phyloP scores from a whole-genome alignment of 2,113 vertebrate genomes.

The Struthio camelus region DNA sequence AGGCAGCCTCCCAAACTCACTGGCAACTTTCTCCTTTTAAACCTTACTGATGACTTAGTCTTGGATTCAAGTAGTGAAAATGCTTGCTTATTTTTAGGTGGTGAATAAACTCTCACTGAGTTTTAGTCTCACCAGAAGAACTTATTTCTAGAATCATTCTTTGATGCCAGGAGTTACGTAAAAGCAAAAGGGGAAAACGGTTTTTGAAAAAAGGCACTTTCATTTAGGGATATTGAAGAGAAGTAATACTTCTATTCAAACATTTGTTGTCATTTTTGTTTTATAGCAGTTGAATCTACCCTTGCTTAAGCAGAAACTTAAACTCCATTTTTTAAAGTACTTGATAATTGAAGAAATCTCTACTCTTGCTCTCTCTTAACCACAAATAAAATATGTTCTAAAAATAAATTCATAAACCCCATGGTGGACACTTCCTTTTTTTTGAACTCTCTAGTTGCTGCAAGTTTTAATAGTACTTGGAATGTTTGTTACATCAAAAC shows the following conservation, averaged over 20 bases:
- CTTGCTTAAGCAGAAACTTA: background rate
- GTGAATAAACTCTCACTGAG: background rate
- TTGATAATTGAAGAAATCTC: background rate
- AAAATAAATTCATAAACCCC: background rate
- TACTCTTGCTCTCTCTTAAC: background rate
- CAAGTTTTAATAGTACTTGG: background rate
- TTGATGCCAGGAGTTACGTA: background rate
- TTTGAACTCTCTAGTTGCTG: background rate
- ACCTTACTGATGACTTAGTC: background rate
- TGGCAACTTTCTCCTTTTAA: background rate
- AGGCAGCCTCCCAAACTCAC: background rate
- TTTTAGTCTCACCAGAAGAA: background rate
- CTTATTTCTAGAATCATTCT: background rate
- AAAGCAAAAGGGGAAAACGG: background rate
- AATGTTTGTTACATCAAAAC: background rate
- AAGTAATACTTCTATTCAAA: background rate
- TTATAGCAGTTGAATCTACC: accelerated
- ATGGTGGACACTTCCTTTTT: background rate
- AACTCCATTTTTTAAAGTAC: background rate
- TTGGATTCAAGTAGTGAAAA: background rate
- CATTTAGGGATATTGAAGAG: background rate
- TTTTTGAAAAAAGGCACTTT: background rate
- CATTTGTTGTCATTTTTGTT: too few relatives aligned
- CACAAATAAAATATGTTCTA: background rate
- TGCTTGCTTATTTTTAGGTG: background rate